A percentile compares a stretch with the other conserved stretches of the same genome.
Conservation (phyloP, 2,888 invertebrate genomes). For the Xylota sylvarum region DNA sequence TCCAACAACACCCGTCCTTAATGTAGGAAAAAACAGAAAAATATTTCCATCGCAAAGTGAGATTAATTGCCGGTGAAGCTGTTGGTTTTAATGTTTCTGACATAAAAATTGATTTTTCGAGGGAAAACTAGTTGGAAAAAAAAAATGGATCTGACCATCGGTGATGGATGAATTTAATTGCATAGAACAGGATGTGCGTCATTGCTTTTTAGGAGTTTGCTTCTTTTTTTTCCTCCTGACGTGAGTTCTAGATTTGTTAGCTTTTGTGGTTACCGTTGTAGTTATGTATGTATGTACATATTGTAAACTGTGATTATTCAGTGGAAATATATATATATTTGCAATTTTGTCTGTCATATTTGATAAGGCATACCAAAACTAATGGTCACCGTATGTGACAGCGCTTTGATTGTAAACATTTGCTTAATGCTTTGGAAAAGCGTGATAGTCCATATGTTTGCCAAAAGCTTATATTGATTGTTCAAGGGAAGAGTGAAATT, state of each 20-base stretch:
- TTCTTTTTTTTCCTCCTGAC: background rate
- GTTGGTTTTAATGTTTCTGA: background rate
- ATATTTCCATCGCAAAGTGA: background rate
- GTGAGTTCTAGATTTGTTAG: background rate
- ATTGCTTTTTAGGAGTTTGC: background rate
- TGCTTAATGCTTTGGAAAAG: no score
- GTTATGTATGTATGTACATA: background rate
- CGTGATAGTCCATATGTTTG: no score
- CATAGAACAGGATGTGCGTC: conserved; percentile 32
- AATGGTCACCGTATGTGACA: no score
- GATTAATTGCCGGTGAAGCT: conserved; percentile 17
- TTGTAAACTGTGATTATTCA: no score
- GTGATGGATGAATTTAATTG: conserved; percentile 16
- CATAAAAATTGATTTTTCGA: conserved; percentile 11
- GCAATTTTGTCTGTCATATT: no score
- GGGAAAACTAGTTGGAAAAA: background rate
- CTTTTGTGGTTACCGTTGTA: background rate
- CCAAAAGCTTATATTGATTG: no score
- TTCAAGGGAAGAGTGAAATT: no score
- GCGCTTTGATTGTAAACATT: no score
- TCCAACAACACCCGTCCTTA: background rate
- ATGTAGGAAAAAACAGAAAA: background rate
- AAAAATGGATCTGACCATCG: conserved; percentile 6
- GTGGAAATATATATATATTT: no score
- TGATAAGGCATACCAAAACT: no score